Conservation (phyloP, 2,113 vertebrate species). For the Vidua chalybeata region DNA sequence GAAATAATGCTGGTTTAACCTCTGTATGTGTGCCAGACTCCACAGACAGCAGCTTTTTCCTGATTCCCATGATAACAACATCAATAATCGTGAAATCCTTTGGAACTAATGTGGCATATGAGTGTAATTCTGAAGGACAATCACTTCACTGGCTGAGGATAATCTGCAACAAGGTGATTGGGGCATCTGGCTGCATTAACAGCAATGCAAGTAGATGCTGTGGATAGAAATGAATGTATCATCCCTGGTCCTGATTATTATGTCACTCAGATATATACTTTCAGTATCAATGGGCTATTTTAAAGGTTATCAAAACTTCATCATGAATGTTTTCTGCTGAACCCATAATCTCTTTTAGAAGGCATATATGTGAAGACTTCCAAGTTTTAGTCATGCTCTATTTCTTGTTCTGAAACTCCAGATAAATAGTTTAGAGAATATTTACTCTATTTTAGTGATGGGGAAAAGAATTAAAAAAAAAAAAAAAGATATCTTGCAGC, state of each 20-base stretch:
- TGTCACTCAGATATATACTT: neutral
- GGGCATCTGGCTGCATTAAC: neutral
- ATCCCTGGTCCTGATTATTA: neutral
- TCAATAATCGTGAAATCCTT: conserved; percentile 3
- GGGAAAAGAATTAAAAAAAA: neutral
- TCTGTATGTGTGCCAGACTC: neutral
- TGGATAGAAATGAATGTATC: neutral
- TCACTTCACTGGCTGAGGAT: neutral
- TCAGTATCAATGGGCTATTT: neutral
- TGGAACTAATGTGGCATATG: conserved; percentile 22
- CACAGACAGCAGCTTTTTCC: neutral
- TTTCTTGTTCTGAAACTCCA: neutral
- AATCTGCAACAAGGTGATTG: neutral
- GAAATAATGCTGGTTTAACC: neutral
- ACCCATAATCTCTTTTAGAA: neutral
- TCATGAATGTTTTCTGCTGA: neutral
- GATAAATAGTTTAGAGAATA: neutral
- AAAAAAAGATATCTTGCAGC: neutral
- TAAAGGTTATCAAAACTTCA: neutral
- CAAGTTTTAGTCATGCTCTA: neutral
- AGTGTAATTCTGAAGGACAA: conserved; percentile 26
- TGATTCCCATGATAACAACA: neutral
- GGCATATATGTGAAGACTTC: neutral
- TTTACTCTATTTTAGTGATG: neutral
- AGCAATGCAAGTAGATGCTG: neutral